A percentile compares a stretch with the other conserved stretches of the same genome.
These are phyloP conservation scores for Tetragonula carbonaria DNA, from an alignment of 2,888 invertebrate genomes.

Conservation along the genomic window DNA sequence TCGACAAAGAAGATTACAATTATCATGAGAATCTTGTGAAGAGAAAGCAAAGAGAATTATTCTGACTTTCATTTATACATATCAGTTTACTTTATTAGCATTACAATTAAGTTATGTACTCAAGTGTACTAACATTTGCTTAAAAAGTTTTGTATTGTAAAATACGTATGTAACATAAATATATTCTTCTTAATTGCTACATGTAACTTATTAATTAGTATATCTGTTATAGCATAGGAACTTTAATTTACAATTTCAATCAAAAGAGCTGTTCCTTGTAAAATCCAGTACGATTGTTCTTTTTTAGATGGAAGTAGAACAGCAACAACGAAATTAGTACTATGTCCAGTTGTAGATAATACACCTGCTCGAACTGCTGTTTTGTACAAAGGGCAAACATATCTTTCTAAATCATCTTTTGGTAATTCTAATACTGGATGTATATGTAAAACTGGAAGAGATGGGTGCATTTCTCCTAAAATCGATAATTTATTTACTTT, in stretches of 20 bases:
- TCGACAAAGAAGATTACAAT: constrained; percentile 85
- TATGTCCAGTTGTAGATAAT: constrained; percentile 96
- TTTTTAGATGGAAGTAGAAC: constrained; percentile 89
- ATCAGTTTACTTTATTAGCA: neutral
- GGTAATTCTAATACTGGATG: constrained; percentile 88
- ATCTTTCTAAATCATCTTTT: constrained; percentile 86
- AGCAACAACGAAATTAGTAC: constrained; percentile 95
- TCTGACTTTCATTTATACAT: constrained; percentile 28
- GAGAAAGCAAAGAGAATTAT: constrained; percentile 82
- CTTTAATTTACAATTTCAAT: constrained; percentile 91
- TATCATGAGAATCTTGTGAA: constrained; percentile 85
- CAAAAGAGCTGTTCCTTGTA: constrained; percentile 94
- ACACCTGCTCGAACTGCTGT: constrained; percentile 94
- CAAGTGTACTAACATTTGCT: constrained; percentile 16
- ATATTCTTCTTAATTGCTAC: constrained; percentile 9
- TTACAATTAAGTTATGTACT: constrained; percentile 15
- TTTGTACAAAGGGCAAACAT: constrained; percentile 93
- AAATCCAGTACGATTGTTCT: constrained; percentile 92
- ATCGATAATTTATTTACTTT: neutral
- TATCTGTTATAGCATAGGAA: neutral
- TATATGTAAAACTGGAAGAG: constrained; percentile 89
- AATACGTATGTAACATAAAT: constrained; percentile 27
- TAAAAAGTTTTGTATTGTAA: constrained; percentile 2
- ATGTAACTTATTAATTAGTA: constrained; percentile 4
- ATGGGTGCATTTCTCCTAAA: constrained; percentile 90